phyloP scores from a whole-genome alignment of 1,140 invertebrate species.

The Drosophila fuyamai region DNA sequence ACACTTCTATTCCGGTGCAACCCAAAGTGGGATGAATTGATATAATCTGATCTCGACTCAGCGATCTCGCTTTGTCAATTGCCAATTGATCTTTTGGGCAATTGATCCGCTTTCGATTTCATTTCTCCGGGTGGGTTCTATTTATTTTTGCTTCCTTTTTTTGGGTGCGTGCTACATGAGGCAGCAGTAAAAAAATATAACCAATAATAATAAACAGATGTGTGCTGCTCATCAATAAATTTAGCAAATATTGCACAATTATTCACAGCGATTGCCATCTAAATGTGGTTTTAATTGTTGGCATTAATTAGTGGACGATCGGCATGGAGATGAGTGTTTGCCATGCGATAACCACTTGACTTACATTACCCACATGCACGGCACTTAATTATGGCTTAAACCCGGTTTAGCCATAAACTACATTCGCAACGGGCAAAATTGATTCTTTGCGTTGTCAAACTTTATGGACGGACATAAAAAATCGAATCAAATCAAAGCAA shows the following conservation, averaged over 20 bases:
- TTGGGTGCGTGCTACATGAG: conserved; percentile 52
- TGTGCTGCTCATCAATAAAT: conserved; percentile 44
- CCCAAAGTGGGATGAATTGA: conserved; percentile 39
- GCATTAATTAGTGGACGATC: conserved; percentile 40
- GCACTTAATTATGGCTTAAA: conserved; percentile 46
- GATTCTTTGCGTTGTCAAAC: conserved; percentile 59
- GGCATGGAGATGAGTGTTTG: conserved; percentile 34
- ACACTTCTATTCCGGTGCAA: conserved; percentile 18
- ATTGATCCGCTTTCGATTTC: conserved; percentile 71
- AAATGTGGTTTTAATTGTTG: conserved; percentile 71
- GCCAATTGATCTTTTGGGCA: conserved; percentile 80
- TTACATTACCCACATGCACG: conserved; percentile 18
- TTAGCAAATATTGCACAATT: conserved; percentile 42
- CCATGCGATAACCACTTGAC: conserved; percentile 40
- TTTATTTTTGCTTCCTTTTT: conserved; percentile 8
- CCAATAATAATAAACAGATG: conserved; percentile 19
- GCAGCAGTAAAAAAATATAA: conserved; percentile 10
- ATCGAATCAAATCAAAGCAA: conserved; percentile 72
- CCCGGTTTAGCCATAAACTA: conserved; percentile 39
- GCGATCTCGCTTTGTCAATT: conserved; percentile 70
- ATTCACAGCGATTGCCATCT: conserved; percentile 57
- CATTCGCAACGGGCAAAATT: conserved; percentile 44
- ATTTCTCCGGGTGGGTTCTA: conserved; percentile 3
- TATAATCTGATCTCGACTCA: conserved; percentile 42
- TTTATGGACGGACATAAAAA: conserved; percentile 73